Evolutionary conservation across 92 coral and sea anemone species (phyloP).

Genomic region (Micromussa lordhowensis): DNA sequence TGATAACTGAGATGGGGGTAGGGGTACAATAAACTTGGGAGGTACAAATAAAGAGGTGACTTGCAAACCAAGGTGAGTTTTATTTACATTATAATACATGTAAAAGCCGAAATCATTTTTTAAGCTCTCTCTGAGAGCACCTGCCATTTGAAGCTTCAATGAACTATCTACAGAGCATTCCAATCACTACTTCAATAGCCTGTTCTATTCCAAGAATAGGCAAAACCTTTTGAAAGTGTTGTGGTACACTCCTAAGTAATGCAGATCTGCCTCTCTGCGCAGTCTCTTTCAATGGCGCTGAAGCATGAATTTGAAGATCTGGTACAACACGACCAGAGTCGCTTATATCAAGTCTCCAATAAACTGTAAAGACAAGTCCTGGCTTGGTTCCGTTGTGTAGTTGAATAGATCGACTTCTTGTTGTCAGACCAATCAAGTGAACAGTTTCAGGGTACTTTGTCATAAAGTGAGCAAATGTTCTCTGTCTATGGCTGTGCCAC

Average conservation of each 20-base stretch:
- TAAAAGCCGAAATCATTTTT: background rate
- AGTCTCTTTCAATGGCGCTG: constrained; percentile 15
- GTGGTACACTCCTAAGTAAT: constrained; percentile 67
- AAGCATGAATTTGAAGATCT: constrained; percentile 63
- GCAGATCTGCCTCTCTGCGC: constrained; percentile 26
- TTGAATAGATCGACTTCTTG: constrained; percentile 66
- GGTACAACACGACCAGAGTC: constrained; percentile 68
- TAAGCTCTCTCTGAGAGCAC: background rate
- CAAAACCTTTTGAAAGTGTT: constrained; percentile 78
- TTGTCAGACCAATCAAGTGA: constrained; percentile 47
- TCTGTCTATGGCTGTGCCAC: constrained; percentile 71
- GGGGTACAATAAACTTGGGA: too few species aligned
- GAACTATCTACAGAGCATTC: constrained; percentile 21
- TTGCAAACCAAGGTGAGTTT: too few species aligned
- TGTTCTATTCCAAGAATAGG: constrained; percentile 88
- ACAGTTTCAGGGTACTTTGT: constrained; percentile 78
- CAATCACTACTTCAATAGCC: constrained; percentile 78
- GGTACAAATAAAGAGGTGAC: too few species aligned
- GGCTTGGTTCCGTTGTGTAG: constrained; percentile 62
- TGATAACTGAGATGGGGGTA: too few species aligned
- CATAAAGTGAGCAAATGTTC: constrained; percentile 83
- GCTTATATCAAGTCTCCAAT: constrained; percentile 73
- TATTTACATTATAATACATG: background rate
- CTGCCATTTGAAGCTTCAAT: background rate
- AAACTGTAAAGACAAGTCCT: constrained; percentile 66